Conservation (phyloP, 2,888 invertebrate species). For the Mythimna impura region DNA sequence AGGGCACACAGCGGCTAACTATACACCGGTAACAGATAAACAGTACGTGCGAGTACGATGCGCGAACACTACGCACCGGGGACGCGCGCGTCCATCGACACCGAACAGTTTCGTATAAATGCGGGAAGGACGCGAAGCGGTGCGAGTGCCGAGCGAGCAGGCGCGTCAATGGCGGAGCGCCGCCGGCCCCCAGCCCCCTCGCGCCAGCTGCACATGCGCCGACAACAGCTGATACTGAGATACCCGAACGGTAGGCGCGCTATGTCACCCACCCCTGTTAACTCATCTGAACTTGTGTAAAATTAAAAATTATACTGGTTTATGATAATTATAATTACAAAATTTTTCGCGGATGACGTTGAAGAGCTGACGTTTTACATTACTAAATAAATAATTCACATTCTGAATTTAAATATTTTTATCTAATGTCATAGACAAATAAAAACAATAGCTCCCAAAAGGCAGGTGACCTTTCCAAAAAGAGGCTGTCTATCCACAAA, state of each 20-base stretch:
- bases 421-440: slow-evolving; percentile 18
- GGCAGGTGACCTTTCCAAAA: slow-evolving; percentile 19
- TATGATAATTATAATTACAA: slow-evolving; percentile 54
- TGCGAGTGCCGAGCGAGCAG: slow-evolving; percentile 62
- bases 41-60: slow-evolving; percentile 68
- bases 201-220: slow-evolving; percentile 86
- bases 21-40: slow-evolving; percentile 72
- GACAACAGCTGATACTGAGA: slow-evolving; percentile 89
- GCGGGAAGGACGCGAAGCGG: slow-evolving; percentile 70
- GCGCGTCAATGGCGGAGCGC: slow-evolving; percentile 77
- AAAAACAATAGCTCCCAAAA: background rate
- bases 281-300: slow-evolving; percentile 71
- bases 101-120: slow-evolving; percentile 72
- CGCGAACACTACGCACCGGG: slow-evolving; percentile 67
- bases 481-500: slow-evolving; percentile 8
- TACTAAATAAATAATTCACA: slow-evolving; percentile 46
- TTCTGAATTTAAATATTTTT: slow-evolving; percentile 56
- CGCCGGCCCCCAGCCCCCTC: slow-evolving; percentile 69
- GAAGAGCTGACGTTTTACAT: slow-evolving; percentile 66
- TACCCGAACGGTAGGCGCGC: slow-evolving; percentile 76
- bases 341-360: slow-evolving; percentile 65
- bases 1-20: slow-evolving; percentile 77
- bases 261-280: slow-evolving; percentile 70
- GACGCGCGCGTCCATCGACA: slow-evolving; percentile 75
- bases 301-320: slow-evolving; percentile 64